A percentile compares a stretch with the other conserved stretches of the same genome.
Conservation (phyloP, 2,113 vertebrate genomes). For the Shinisaurus crocodilurus region DNA sequence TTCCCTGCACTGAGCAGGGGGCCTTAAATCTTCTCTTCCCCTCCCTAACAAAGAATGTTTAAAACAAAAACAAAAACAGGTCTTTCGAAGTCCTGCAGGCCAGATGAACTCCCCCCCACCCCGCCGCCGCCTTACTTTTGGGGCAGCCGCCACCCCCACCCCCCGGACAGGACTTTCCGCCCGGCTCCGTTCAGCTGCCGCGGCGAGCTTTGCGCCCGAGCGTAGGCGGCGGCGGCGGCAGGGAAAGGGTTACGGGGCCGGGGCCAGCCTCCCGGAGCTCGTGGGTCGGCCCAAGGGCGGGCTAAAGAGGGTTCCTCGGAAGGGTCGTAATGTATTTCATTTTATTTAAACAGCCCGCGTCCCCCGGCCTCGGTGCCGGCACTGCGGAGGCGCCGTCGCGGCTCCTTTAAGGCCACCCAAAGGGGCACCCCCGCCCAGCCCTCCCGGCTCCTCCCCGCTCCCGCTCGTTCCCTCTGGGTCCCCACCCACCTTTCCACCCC, state of each 20-base stretch:
- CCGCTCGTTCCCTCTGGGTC: constrained; percentile 68
- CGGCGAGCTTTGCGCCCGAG: too few relatives aligned
- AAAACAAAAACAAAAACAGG: too few relatives aligned
- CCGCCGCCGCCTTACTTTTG: too few relatives aligned
- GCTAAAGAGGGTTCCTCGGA: not conserved
- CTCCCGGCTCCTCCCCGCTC: constrained; percentile 68
- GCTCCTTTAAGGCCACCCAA: constrained; percentile 74
- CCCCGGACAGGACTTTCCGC: too few relatives aligned
- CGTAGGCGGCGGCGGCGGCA: too few relatives aligned
- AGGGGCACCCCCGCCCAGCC: constrained; percentile 14
- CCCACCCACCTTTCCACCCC: constrained; percentile 12
- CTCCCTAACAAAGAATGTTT: too few relatives aligned
- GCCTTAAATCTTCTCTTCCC: too few relatives aligned
- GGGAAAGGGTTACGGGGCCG: not conserved
- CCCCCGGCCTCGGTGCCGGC: constrained; percentile 44
- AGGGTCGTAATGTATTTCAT: constrained; percentile 29
- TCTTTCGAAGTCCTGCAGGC: too few relatives aligned
- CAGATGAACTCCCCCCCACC: too few relatives aligned
- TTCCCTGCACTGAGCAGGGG: too few relatives aligned
- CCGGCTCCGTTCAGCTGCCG: too few relatives aligned
- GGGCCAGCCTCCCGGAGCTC: not conserved
- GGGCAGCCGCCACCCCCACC: too few relatives aligned
- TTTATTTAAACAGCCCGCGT: constrained; percentile 72
- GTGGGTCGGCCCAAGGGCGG: not conserved
- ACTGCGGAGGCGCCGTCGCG: constrained; percentile 57